These are phyloP conservation scores for Lucinisca nassula DNA, from an alignment of 2,888 invertebrate genomes.

Conservation along the genomic window DNA sequence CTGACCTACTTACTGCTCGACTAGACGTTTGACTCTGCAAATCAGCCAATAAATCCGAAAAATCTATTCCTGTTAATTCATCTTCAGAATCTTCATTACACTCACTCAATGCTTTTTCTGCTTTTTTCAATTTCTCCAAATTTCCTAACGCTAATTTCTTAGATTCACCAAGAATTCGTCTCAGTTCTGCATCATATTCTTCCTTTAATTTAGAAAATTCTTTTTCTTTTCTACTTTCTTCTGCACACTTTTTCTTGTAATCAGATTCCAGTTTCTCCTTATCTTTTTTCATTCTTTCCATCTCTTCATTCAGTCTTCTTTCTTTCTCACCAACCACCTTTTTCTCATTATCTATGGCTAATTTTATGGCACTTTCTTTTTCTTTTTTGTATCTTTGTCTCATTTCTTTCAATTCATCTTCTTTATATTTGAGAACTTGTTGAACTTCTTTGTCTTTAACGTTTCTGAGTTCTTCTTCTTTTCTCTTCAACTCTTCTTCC, in stretches of 20 bases:
- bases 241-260: conserved; percentile 72
- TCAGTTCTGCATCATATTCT: conserved; percentile 79
- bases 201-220: conserved; percentile 78
- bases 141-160: conserved; percentile 81
- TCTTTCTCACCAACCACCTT: conserved; percentile 70
- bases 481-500: conserved; percentile 75
- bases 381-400: conserved; percentile 72
- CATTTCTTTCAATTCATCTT: conserved; percentile 80
- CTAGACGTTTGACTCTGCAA: conserved; percentile 68
- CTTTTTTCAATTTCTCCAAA: conserved; percentile 80
- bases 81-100: conserved; percentile 76
- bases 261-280: conserved; percentile 71
- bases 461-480: conserved; percentile 78
- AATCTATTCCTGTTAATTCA: conserved; percentile 70
- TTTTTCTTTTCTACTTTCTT: conserved; percentile 75
- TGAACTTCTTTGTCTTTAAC: conserved; percentile 83
- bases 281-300: conserved; percentile 73
- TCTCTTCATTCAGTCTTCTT: conserved; percentile 73
- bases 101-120: conserved; percentile 80
- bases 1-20: conserved; percentile 73
- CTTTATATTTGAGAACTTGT: conserved; percentile 82
- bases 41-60: conserved; percentile 65
- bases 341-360: conserved; percentile 78
- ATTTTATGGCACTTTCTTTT: conserved; percentile 78
- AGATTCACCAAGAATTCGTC: conserved; percentile 80